Conservation (phyloP, 1,140 invertebrate species). For the Temnothorax nylanderi region DNA sequence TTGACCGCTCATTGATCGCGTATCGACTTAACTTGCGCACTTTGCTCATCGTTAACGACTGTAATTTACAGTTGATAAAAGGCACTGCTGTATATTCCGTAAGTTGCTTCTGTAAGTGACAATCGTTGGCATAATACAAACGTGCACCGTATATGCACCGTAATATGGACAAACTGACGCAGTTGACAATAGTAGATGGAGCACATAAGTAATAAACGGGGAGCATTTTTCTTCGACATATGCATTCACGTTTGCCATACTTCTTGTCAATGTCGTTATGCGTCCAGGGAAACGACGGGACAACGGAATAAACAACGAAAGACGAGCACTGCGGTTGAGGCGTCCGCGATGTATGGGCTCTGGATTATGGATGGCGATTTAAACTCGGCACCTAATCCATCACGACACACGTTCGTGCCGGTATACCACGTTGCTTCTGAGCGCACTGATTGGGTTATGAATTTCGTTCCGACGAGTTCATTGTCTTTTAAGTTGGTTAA, state of each 20-base stretch:
- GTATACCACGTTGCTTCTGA: constrained; percentile 13
- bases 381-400: constrained; percentile 65
- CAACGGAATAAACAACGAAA: constrained; percentile 43
- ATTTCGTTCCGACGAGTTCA: constrained; percentile 38
- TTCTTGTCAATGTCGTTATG: constrained; percentile 38
- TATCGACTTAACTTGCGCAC: background rate
- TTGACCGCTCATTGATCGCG: constrained; percentile 13
- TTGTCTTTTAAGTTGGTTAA: constrained; percentile 26
- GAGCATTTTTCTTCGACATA: constrained; percentile 44
- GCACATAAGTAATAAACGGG: constrained; percentile 2
- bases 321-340: constrained; percentile 35
- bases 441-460: constrained; percentile 57
- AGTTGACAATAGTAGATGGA: constrained; percentile 8
- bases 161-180: no score
- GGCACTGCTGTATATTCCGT: background rate
- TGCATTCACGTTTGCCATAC: constrained; percentile 1
- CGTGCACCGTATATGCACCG: background rate
- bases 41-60: background rate
- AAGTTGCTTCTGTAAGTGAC: background rate
- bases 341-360: constrained; percentile 18
- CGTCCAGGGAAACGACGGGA: constrained; percentile 22
- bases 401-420: constrained; percentile 27
- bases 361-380: constrained; percentile 64
- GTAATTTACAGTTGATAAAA: constrained; percentile 1
- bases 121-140: background rate